A percentile compares a stretch with the other conserved stretches of the same genome.
phyloP scores from a whole-genome alignment of 2,797 vertebrate species.

The Mormyrops attenuatus region DNA sequence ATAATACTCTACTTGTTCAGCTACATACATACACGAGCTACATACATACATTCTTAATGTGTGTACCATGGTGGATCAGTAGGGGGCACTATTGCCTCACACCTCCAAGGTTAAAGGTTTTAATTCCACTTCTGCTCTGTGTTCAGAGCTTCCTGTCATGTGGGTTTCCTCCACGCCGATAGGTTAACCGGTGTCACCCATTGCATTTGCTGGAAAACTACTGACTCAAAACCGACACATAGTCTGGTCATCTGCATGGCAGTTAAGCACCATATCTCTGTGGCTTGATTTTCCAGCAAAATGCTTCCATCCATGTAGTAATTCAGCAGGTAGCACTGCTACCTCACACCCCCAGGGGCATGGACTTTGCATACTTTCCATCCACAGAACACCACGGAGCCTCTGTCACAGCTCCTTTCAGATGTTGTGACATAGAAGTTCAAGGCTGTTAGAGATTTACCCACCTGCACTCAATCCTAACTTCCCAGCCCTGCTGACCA shows the following conservation, averaged over 20 bases:
- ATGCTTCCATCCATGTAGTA: neutral
- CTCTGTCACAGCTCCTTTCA: neutral
- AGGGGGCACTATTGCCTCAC: neutral
- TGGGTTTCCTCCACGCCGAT: neutral
- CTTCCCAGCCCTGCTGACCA: neutral
- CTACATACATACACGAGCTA: neutral
- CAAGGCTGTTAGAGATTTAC: neutral
- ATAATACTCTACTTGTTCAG: neutral
- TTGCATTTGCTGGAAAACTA: neutral
- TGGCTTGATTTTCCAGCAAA: neutral
- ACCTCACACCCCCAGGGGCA: neutral
- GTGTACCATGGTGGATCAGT: neutral
- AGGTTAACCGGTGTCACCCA: neutral
- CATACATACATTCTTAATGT: neutral
- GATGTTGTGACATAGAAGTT: neutral
- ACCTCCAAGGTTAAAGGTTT: neutral
- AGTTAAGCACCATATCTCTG: neutral
- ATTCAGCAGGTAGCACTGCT: neutral
- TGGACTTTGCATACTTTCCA: neutral
- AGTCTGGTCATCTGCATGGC: neutral
- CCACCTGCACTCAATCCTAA: neutral
- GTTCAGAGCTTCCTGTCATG: neutral
- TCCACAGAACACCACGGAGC: neutral
- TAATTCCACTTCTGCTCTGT: neutral
- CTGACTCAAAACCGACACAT: neutral